Base-by-base conservation (phyloP, 2,888 invertebrate genomes). In the Crematogaster levior region DNA sequence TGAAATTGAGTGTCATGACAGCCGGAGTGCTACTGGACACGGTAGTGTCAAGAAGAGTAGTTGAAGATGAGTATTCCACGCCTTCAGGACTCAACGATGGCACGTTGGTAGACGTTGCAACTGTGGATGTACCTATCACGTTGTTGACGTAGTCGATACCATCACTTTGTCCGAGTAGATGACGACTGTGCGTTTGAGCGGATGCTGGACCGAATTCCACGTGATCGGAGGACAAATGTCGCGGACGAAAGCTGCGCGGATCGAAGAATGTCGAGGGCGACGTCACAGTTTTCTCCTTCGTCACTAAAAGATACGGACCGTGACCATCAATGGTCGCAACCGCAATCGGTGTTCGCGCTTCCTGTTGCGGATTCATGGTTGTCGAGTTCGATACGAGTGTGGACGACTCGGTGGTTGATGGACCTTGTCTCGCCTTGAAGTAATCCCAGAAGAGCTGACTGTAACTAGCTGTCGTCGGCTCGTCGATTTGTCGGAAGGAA, bases 401-500 rank as follows among this genome's bases (percentile, higher is more conserved):
- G 40, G 34, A 10, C 18, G 65, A 27, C 7, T 74, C 63, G 7
- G 65, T 73, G 7, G 56, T 83, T 34, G 48, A 48, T 3, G 53
- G 89, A 37, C 90, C 90, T 73, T 88, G 77, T 53, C 48, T 80
- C 65, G 86, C 70, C 79, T 88, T 90, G 46, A 89, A 93, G 34
- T 89, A 91, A 48, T 92, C 86, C 92, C 91, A 93, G 15, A 92
- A 88, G 7, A 90, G 40, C 46, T 93, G 88, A 37, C 90, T 88
- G 51, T 92, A 93, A 70, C 87, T 88, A 0, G 83, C 48, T 0
- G 90, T 89, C 5, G 85, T 85, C 65, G 88, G 83, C 27, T 61
- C 37, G 0, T 77, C 83, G 18, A 43, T 7, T n/a, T 40, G 46
- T 43, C 1, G 60, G 1, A 51, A 63, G 37, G n/a, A 37, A 34